Conservation (phyloP, 2,797 vertebrate genomes). For the Pangasius macronema region DNA sequence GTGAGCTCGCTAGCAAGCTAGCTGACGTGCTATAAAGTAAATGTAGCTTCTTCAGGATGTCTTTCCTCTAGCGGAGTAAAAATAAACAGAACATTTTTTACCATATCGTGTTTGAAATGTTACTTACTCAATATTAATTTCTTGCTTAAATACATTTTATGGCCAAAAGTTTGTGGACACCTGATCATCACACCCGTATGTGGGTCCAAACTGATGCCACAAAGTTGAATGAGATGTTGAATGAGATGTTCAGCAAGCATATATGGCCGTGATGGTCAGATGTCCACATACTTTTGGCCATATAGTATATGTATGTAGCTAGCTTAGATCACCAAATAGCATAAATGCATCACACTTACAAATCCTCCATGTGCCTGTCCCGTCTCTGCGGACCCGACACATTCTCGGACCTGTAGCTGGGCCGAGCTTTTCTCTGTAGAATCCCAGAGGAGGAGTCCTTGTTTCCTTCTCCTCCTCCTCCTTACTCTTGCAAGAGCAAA, state of each 20-base stretch:
- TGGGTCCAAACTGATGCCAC: neutral
- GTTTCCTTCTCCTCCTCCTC: too few relatives aligned
- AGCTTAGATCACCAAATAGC: neutral
- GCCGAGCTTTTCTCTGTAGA: constrained; percentile 80
- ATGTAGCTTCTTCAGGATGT: neutral
- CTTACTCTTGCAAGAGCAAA: too few relatives aligned
- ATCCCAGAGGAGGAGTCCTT: too few relatives aligned
- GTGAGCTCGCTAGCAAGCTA: neutral
- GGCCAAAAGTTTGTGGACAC: neutral
- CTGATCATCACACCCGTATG: neutral
- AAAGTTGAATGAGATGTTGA: neutral
- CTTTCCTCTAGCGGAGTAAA: neutral
- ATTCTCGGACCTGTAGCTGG: constrained; percentile 79
- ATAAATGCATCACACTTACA: constrained; percentile 74
- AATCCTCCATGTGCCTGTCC: constrained; percentile 81
- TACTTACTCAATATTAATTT: neutral
- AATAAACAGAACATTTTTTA: neutral
- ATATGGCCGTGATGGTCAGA: neutral
- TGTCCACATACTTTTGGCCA: neutral
- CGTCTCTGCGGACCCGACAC: constrained; percentile 76
- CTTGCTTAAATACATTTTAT: neutral
- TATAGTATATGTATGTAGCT: neutral
- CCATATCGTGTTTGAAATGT: neutral
- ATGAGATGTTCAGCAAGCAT: neutral
- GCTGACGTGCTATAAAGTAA: neutral